Percentiles rank a stretch among this genome's conserved stretches.
Evolutionary conservation across 2,888 invertebrate species (phyloP).

Genomic region (Morpho helenor): DNA sequence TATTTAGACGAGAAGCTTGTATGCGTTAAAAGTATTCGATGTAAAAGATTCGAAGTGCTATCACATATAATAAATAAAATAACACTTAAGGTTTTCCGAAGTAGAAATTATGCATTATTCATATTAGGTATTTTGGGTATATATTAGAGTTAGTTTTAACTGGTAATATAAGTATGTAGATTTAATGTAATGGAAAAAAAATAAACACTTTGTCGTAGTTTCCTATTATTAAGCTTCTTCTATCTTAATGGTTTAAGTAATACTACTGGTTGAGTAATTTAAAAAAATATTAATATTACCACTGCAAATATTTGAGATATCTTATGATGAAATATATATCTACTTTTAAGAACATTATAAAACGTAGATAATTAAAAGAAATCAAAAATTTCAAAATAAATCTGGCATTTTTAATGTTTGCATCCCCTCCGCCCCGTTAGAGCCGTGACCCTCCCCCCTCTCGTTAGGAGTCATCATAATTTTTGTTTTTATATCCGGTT

Average conservation of each 20-base stretch:
- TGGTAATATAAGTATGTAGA: slow-evolving; percentile 78
- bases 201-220: slow-evolving; percentile 77
- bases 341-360: slow-evolving; percentile 80
- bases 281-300: slow-evolving; percentile 75
- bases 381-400: slow-evolving; percentile 77
- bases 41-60: slow-evolving; percentile 69
- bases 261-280: slow-evolving; percentile 78
- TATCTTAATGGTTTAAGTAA: slow-evolving; percentile 78
- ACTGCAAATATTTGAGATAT: slow-evolving; percentile 80
- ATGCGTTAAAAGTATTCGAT: slow-evolving; percentile 67
- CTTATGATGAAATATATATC: slow-evolving; percentile 80
- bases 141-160: slow-evolving; percentile 78
- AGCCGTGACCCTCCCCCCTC: slow-evolving; percentile 27
- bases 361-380: slow-evolving; percentile 81
- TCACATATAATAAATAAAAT: slow-evolving; percentile 47
- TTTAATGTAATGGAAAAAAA: slow-evolving; percentile 75
- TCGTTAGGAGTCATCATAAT: slow-evolving; percentile 54
- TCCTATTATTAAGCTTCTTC: slow-evolving; percentile 80
- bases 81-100: slow-evolving; percentile 71
- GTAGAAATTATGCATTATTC: slow-evolving; percentile 78
- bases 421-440: slow-evolving; percentile 45
- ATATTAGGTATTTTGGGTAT: slow-evolving; percentile 79
- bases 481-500: slow-evolving; percentile 65
- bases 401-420: slow-evolving; percentile 75
- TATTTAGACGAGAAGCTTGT: slow-evolving; percentile 72